Percentiles rank a stretch among this genome's conserved stretches.
Conservation (phyloP, 2,113 vertebrate species). For the Pseudolaguvia tuberculata region DNA sequence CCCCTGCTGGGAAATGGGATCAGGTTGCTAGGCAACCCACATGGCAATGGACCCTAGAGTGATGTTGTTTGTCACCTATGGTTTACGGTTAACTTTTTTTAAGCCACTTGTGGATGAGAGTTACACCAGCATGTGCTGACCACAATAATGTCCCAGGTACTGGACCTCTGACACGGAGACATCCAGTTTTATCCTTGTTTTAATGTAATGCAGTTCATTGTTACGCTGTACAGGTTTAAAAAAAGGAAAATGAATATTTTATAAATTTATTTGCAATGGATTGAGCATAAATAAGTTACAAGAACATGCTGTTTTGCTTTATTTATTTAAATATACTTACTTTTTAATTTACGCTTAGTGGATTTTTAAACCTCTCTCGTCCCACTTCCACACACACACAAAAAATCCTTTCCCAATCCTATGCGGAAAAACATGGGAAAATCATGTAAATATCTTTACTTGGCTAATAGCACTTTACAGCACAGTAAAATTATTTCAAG, state of each 20-base stretch:
- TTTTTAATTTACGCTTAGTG: neutral
- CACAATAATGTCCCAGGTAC: conserved; percentile 4
- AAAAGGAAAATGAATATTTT: conserved; percentile 28
- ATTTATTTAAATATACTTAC: neutral
- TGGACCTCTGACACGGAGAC: conserved; percentile 14
- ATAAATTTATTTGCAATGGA: conserved; percentile 38
- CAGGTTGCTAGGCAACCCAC: conserved; percentile 36
- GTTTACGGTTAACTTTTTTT: neutral
- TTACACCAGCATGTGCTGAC: conserved; percentile 12
- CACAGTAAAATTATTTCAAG: no score
- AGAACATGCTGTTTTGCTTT: neutral
- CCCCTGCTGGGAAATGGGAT: conserved; percentile 23
- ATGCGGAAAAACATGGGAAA: no score
- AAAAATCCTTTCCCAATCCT: no score
- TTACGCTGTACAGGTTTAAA: conserved; percentile 59
- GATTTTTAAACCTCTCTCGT: no score
- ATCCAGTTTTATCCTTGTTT: conserved; percentile 26
- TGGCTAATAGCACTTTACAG: no score
- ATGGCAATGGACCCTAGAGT: conserved; percentile 36
- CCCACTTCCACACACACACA: no score
- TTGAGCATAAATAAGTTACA: conserved; percentile 32
- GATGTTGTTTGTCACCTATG: conserved; percentile 16
- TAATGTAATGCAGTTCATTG: conserved; percentile 48
- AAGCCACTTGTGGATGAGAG: neutral
- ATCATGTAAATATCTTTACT: no score